A percentile compares a stretch with the other conserved stretches of the same genome.
These are phyloP conservation scores for Nothocercus julius DNA, from an alignment of 2,113 vertebrate species.

Conservation along the genomic window DNA sequence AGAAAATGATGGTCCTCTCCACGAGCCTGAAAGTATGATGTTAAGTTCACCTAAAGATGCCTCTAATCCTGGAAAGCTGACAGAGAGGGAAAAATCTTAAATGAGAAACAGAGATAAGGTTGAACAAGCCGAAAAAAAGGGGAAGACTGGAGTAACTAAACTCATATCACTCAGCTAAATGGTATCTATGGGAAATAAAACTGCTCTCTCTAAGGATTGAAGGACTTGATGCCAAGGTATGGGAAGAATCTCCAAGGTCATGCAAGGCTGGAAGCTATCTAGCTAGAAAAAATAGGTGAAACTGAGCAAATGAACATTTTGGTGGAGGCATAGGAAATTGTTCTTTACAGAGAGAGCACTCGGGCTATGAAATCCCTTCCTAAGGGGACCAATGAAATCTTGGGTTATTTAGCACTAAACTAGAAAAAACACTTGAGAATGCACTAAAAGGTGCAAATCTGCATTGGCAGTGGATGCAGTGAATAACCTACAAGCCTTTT, in stretches of 20 bases:
- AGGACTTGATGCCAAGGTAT: neutral
- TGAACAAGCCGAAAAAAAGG: conserved; percentile 37
- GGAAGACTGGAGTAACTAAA: conserved; percentile 54
- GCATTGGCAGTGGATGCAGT: neutral
- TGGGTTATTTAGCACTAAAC: neutral
- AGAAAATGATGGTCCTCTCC: neutral
- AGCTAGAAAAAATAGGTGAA: neutral
- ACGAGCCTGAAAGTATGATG: conserved; percentile 9
- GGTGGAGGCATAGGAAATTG: neutral
- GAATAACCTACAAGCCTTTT: neutral
- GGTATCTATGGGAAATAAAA: neutral
- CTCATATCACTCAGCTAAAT: conserved; percentile 32
- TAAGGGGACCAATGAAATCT: neutral
- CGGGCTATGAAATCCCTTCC: neutral
- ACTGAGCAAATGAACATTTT: neutral
- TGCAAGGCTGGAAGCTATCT: neutral
- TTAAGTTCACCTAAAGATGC: neutral
- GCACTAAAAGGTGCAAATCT: neutral
- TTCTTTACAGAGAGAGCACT: neutral
- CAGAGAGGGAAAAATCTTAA: conserved; percentile 20
- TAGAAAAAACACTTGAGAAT: neutral
- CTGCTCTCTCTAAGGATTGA: conserved; percentile 20
- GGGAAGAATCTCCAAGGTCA: neutral
- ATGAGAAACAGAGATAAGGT: conserved; percentile 36
- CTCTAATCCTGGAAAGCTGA: neutral